phyloP scores from a whole-genome alignment of 2,888 invertebrate genomes.

The Lepeophtheirus nordmannii region DNA sequence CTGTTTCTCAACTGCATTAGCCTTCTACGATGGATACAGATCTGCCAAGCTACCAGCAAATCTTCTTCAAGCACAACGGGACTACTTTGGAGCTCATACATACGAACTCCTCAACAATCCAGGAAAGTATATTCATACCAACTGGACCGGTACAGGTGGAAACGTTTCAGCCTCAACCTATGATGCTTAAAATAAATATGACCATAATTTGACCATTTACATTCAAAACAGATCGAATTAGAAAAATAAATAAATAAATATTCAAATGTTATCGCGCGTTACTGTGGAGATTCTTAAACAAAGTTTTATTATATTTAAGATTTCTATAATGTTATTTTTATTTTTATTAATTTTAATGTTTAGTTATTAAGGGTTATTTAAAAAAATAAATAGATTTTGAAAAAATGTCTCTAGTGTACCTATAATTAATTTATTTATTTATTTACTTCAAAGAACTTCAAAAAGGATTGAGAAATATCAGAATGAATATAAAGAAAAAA shows the following conservation, averaged over 20 bases:
- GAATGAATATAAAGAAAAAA: slow-evolving; percentile 3
- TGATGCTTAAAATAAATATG: slow-evolving; percentile 43
- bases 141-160: slow-evolving; percentile 98
- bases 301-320: slow-evolving; percentile 7
- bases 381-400: neutral
- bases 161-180: slow-evolving; percentile 88
- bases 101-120: slow-evolving; percentile 75
- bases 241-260: neutral
- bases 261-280: slow-evolving; percentile 17
- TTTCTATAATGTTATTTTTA: neutral
- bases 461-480: slow-evolving; percentile 1
- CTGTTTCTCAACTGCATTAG: slow-evolving; percentile 75
- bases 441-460: neutral
- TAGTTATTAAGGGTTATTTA: neutral
- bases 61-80: slow-evolving; percentile 85
- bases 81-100: slow-evolving; percentile 97
- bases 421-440: neutral
- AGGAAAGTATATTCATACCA: slow-evolving; percentile 83
- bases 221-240: neutral
- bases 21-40: slow-evolving; percentile 94
- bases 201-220: neutral
- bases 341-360: neutral
- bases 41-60: slow-evolving; percentile 77
- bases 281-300: slow-evolving; percentile 5
- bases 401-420: neutral